These are phyloP conservation scores for Hyposoter dolosus DNA, from an alignment of 2,888 invertebrate genomes.

Conservation along the genomic window DNA sequence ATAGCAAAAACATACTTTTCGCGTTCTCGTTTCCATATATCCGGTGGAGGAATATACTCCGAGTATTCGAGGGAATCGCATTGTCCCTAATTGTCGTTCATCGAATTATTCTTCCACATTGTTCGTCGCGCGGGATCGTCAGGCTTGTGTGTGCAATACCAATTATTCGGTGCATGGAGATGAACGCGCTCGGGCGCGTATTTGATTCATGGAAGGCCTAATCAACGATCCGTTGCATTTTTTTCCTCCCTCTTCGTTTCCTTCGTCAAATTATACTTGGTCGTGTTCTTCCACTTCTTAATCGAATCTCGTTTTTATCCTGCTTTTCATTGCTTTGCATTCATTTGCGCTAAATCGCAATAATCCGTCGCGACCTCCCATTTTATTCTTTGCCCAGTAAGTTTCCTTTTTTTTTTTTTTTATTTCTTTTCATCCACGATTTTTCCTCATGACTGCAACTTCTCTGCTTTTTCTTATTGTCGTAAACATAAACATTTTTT, in stretches of 20 bases:
- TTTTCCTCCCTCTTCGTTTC: slow-evolving; percentile 25
- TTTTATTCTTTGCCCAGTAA: too few relatives aligned
- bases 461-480: too few relatives aligned
- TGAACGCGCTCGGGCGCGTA: slow-evolving; percentile 37
- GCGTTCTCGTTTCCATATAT: slow-evolving; percentile 45
- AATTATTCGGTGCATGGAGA: slow-evolving; percentile 58
- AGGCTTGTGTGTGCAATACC: slow-evolving; percentile 30
- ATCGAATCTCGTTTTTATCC: not conserved
- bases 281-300: not conserved
- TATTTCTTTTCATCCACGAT: too few relatives aligned
- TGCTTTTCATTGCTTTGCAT: not conserved
- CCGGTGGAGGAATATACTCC: slow-evolving; percentile 32
- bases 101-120: slow-evolving; percentile 51
- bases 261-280: slow-evolving; percentile 22
- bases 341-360: not conserved
- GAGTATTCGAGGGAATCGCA: slow-evolving; percentile 55
- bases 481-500: too few relatives aligned
- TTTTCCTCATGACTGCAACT: too few relatives aligned
- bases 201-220: slow-evolving; percentile 37
- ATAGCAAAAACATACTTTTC: slow-evolving; percentile 26
- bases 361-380: not conserved
- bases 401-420: too few relatives aligned
- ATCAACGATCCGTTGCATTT: slow-evolving; percentile 54
- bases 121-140: slow-evolving; percentile 43
- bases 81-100: slow-evolving; percentile 61